A percentile compares a stretch with the other conserved stretches of the same genome.
phyloP scores from a whole-genome alignment of 1,140 invertebrate species.

The Luehdorfia chinensis region DNA sequence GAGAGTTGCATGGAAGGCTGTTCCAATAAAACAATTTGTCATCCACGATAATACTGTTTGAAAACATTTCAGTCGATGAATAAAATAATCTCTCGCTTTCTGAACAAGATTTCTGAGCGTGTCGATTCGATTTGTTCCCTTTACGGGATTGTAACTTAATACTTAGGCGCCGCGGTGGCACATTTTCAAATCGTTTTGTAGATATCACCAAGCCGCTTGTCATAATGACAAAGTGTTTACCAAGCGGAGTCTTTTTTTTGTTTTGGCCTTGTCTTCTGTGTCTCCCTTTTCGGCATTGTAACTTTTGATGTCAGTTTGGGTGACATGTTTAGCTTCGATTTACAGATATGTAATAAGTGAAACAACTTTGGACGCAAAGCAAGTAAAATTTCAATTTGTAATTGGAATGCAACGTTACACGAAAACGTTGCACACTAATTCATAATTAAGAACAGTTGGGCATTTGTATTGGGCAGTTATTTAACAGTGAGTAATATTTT shows the following conservation, averaged over 20 bases:
- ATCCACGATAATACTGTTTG: slow-evolving; percentile 41
- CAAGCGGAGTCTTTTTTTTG: slow-evolving; percentile 40
- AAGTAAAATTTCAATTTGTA: too few relatives aligned
- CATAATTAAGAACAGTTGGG: too few relatives aligned
- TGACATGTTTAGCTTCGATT: slow-evolving; percentile 12
- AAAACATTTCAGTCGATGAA: slow-evolving; percentile 48
- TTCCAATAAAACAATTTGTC: slow-evolving; percentile 47
- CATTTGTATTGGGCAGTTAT: too few relatives aligned
- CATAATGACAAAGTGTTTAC: slow-evolving; percentile 56
- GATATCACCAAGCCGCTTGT: slow-evolving; percentile 46
- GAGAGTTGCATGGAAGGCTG: slow-evolving; percentile 21
- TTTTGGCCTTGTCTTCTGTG: slow-evolving; percentile 29
- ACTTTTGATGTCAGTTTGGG: slow-evolving; percentile 12
- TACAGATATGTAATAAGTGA: slow-evolving; percentile 6
- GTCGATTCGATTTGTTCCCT: slow-evolving; percentile 46
- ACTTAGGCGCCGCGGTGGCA: slow-evolving; percentile 50
- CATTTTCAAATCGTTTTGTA: slow-evolving; percentile 43
- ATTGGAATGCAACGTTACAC: too few relatives aligned
- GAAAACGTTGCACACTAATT: too few relatives aligned
- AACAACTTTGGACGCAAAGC: background rate
- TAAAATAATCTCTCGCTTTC: slow-evolving; percentile 44
- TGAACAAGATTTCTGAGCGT: slow-evolving; percentile 37
- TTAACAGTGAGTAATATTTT: too few relatives aligned
- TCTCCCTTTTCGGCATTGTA: slow-evolving; percentile 21
- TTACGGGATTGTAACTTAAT: slow-evolving; percentile 54